A percentile compares a stretch with the other conserved stretches of the same genome.
Evolutionary conservation across 2,797 vertebrate genomes (phyloP).

Genomic region (Arvicola amphibius): DNA sequence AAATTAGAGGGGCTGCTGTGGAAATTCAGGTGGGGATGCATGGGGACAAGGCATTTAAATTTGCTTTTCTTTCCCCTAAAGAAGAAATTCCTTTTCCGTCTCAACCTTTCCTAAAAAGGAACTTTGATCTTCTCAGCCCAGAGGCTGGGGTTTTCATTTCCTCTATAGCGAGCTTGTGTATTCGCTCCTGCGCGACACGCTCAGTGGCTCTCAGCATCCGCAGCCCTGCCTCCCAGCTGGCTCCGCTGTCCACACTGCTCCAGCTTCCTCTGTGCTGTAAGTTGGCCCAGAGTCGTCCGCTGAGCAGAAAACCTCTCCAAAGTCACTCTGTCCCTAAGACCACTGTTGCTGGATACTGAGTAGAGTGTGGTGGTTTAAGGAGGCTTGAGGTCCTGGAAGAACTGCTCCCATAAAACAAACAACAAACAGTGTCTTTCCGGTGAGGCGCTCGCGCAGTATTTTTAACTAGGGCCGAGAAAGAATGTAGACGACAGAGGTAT

Average conservation of each 20-base stretch:
- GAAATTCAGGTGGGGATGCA: constrained; percentile 69
- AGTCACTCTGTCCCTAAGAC: neutral
- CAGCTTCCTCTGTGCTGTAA: constrained; percentile 61
- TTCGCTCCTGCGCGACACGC: rapidly evolving
- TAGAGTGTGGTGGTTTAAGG: neutral
- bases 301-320: constrained; percentile 46
- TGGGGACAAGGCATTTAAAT: constrained; percentile 77
- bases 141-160: constrained; percentile 68
- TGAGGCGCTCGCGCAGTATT: constrained; percentile 58
- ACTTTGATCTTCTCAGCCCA: constrained; percentile 77
- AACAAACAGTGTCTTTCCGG: constrained; percentile 70
- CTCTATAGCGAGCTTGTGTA: constrained; percentile 22
- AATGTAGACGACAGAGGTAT: constrained; percentile 81
- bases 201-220: rapidly evolving
- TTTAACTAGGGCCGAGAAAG: constrained; percentile 78
- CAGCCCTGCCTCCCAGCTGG: constrained; percentile 35
- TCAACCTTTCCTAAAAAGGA: constrained; percentile 79
- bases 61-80: constrained; percentile 72
- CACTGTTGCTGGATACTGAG: neutral
- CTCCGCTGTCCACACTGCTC: constrained; percentile 31
- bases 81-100: constrained; percentile 70
- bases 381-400: constrained; percentile 64
- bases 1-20: constrained; percentile 75
- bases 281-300: constrained; percentile 42
- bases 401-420: constrained; percentile 62